These are phyloP conservation scores for Drosophila ficusphila DNA, from an alignment of 1,140 invertebrate genomes.

Conservation along the genomic window DNA sequence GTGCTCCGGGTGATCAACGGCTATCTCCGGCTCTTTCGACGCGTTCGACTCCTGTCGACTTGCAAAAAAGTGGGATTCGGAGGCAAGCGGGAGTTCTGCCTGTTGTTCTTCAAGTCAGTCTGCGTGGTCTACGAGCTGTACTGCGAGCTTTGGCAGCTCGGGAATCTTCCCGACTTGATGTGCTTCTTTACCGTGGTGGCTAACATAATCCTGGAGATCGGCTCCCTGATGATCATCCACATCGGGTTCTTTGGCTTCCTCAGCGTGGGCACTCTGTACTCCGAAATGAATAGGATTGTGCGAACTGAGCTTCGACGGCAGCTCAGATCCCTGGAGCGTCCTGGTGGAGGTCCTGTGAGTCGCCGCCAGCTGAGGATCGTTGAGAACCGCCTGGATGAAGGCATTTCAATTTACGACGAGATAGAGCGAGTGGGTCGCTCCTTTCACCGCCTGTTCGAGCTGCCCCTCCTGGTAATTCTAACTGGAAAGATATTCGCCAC, in stretches of 20 bases:
- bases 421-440: conserved; percentile 42
- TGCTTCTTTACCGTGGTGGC: background rate
- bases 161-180: background rate
- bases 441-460: conserved; percentile 53
- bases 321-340: conserved; percentile 49
- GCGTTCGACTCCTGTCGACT: conserved; percentile 34
- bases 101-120: conserved; percentile 44
- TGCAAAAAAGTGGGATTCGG: conserved; percentile 36
- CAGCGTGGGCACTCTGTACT: conserved; percentile 58
- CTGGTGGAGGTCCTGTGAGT: conserved; percentile 3
- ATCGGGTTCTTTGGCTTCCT: conserved; percentile 64
- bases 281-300: conserved; percentile 54
- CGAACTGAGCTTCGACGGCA: conserved; percentile 51
- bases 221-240: conserved; percentile 47
- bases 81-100: conserved; percentile 46
- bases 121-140: conserved; percentile 49
- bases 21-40: conserved; percentile 52
- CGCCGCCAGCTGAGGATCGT: conserved; percentile 33
- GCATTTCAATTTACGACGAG: conserved; percentile 56
- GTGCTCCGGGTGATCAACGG: conserved; percentile 50
- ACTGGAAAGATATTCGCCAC: conserved; percentile 43
- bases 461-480: conserved; percentile 42
- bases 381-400: conserved; percentile 53
- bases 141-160: conserved; percentile 13
- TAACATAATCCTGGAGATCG: conserved; percentile 23